Base-by-base conservation (phyloP, 2,888 invertebrate species). In the Caenorhabditis japonica region DNA sequence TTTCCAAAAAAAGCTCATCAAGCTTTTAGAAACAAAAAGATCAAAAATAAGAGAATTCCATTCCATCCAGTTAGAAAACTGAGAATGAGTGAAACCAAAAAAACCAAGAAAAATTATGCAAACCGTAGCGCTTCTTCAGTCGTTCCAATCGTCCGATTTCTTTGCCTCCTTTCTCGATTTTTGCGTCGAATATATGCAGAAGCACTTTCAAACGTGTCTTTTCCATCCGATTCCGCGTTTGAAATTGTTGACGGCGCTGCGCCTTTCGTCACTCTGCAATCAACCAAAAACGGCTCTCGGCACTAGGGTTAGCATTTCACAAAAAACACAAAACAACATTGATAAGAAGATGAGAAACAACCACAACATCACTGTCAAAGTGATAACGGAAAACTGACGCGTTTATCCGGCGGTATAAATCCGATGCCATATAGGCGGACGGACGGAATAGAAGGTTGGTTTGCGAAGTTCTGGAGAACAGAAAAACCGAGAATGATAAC, bases 181-280 rank as follows among this genome's bases (percentile, higher is more conserved):
- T 85, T 85, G 17, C 85, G 64, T 25, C 85, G 75, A 39, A 85
- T 85, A 72, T 85, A 85, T 0, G 80, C 80, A 15, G 85, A 80
- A 8, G 85, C 84, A 34, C 81, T 80, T 47, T 85, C 85, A 74
- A 75, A 82, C 27, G 64, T 66, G 23, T 81, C 79, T 39, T 79
- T 84, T 3, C 70, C 77, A 13, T 71, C 76, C 3, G 72, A 53
- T 15, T 61, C 74, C 34, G 30, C 21, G 38, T 62, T 39, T 4
- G 41, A 38, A 52, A 44, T 33, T 15, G 38, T 33, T 39, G 66
- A 44, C 41, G 56, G 46, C 15, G 58, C 68, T 5, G 58, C 56
- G n/a, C 51, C 51, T 43, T 38, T 51, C 19, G 68, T 58, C 36
- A 68, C 56, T 68, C 68, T 58, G 58, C 36, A 58, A 68, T 43